Percentiles rank a stretch among this genome's conserved stretches.
phyloP scores from a whole-genome alignment of 2,888 invertebrate genomes.

The Oeneis ivallda region DNA sequence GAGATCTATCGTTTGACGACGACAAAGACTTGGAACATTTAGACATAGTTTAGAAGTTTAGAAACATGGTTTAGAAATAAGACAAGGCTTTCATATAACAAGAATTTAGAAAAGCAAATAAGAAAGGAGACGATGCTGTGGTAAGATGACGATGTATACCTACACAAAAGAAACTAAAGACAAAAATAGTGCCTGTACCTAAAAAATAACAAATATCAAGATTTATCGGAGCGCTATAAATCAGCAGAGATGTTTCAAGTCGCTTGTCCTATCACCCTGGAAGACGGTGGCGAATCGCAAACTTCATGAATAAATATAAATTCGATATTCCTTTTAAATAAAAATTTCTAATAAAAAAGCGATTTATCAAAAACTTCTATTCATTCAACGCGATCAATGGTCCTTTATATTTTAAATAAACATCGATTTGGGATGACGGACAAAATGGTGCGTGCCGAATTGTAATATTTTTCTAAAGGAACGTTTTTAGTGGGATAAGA shows the following conservation, averaged over 20 bases:
- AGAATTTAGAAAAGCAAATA: too few relatives aligned
- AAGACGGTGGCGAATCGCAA: conserved; percentile 79
- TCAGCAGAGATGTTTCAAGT: conserved; percentile 53
- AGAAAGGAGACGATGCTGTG: too few relatives aligned
- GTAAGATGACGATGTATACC: too few relatives aligned
- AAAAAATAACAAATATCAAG: conserved; percentile 44
- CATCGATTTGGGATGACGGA: conserved; percentile 74
- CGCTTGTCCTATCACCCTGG: conserved; percentile 62
- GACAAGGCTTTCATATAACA: too few relatives aligned
- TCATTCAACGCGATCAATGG: conserved; percentile 57
- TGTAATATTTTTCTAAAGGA: conserved; percentile 50
- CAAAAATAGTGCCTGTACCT: too few relatives aligned
- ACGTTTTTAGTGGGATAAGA: conserved; percentile 65
- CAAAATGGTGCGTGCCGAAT: conserved; percentile 72
- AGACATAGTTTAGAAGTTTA: too few relatives aligned
- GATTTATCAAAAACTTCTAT: conserved; percentile 76
- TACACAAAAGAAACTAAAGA: too few relatives aligned
- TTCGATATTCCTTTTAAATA: conserved; percentile 75
- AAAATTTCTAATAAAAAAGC: conserved; percentile 75
- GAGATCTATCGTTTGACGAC: too few relatives aligned
- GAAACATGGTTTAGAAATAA: too few relatives aligned
- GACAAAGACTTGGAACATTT: too few relatives aligned
- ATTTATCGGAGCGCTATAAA: conserved; percentile 26
- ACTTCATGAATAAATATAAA: conserved; percentile 78
- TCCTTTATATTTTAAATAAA: conserved; percentile 80